Evolutionary conservation across 2,113 vertebrate species (phyloP).

Genomic region (Ursus arctos): DNA sequence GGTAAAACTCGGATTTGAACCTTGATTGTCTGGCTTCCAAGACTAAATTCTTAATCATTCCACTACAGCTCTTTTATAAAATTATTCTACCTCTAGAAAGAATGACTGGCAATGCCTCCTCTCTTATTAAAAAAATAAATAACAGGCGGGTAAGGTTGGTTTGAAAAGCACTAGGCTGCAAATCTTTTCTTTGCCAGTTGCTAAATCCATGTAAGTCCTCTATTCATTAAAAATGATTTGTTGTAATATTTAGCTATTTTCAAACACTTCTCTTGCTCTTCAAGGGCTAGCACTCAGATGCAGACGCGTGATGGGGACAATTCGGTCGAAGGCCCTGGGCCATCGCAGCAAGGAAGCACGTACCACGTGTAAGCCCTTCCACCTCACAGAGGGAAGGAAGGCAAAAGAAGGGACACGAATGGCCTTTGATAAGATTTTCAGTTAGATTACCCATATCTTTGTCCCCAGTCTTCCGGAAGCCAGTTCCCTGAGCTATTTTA

Average conservation of each 20-base stretch:
- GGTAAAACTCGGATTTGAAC: background rate
- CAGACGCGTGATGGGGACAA: background rate
- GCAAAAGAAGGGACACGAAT: background rate
- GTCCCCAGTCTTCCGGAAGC: background rate
- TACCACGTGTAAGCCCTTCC: no score
- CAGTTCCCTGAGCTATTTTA: background rate
- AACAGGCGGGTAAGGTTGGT: background rate
- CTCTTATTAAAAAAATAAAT: background rate
- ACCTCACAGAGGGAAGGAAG: background rate
- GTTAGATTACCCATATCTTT: background rate
- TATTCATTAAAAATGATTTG: background rate
- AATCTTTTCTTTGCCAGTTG: slow-evolving; percentile 9
- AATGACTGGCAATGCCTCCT: background rate
- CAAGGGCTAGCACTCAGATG: background rate
- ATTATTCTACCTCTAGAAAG: background rate
- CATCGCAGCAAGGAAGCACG: background rate
- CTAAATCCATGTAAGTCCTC: background rate
- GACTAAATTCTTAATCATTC: background rate
- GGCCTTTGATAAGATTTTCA: background rate
- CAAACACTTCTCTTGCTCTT: background rate
- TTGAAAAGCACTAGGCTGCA: background rate
- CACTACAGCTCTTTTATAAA: background rate
- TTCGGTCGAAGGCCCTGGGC: background rate
- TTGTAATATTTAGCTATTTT: background rate
- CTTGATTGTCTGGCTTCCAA: background rate